Conservation (phyloP, 1,140 invertebrate species). For the Macrotrachela quadricornifera region DNA sequence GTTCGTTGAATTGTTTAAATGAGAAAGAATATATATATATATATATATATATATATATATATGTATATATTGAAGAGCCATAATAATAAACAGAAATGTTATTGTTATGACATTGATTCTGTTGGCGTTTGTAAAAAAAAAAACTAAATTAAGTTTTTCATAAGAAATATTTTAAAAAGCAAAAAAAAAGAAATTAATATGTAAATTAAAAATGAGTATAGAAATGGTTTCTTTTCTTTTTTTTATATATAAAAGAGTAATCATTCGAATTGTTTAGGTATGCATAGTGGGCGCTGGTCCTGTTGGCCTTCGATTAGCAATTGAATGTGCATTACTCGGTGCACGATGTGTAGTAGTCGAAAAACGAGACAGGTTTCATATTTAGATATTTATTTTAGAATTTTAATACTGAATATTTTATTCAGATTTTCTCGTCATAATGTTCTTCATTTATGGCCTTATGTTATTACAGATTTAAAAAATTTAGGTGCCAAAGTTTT, state of each 20-base stretch:
- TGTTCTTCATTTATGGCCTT: conserved; percentile 93
- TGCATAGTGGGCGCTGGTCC: conserved; percentile 83
- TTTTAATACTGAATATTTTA: conserved; percentile 49
- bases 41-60: no score
- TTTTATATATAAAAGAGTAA: background rate
- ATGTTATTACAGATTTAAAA: conserved; percentile 82
- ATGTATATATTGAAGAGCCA: no score
- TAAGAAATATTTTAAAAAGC: no score
- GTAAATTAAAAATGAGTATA: no score
- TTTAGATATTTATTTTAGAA: conserved; percentile 45
- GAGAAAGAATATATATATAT: no score
- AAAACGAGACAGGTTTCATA: conserved; percentile 29
- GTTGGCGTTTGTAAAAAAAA: no score
- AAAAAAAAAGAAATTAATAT: no score
- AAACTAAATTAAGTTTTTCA: no score
- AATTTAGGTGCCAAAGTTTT: conserved; percentile 90
- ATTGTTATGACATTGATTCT: no score
- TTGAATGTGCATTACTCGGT: conserved; percentile 82
- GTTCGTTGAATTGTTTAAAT: no score
- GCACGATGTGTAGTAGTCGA: conserved; percentile 42
- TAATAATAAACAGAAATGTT: no score
- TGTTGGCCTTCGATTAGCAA: conserved; percentile 75
- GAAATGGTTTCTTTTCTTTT: no score
- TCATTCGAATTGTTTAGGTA: conserved; percentile 12
- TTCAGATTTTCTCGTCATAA: conserved; percentile 84